Evolutionary conservation across 1,140 invertebrate genomes (phyloP).

Genomic region (Yoshiicerus persimilis): DNA sequence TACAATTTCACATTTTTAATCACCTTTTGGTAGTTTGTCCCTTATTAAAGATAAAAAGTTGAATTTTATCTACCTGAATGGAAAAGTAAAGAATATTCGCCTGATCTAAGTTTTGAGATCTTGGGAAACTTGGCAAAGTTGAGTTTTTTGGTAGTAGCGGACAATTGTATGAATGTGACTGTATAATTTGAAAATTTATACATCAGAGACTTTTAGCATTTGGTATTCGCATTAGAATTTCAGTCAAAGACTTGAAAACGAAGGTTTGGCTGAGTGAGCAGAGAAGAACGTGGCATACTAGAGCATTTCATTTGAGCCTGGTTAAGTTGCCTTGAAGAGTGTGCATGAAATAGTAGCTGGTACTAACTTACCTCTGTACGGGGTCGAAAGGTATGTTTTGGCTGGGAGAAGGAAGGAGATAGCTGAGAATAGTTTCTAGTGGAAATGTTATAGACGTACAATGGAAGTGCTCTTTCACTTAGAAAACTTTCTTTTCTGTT

Average conservation of each 20-base stretch:
- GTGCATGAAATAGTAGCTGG: too few species aligned
- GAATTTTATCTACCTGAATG: too few species aligned
- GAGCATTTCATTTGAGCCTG: not conserved
- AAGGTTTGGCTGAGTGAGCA: not conserved
- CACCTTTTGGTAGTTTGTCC: too few species aligned
- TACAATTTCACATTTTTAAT: too few species aligned
- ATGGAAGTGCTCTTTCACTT: slow-evolving; percentile 21
- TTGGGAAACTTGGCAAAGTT: too few species aligned
- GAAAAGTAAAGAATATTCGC: too few species aligned
- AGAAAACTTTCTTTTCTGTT: slow-evolving; percentile 35
- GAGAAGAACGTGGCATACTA: not conserved
- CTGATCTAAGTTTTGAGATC: too few species aligned
- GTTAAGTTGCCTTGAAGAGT: not conserved
- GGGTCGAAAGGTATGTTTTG: not conserved
- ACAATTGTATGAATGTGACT: not conserved
- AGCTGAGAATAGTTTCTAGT: not conserved
- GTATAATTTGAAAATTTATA: not conserved
- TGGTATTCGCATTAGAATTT: slow-evolving; percentile 9
- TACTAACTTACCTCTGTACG: not conserved
- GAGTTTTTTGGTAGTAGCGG: too few species aligned
- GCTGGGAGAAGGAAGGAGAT: not conserved
- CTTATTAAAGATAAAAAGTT: too few species aligned
- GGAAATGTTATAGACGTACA: not conserved
- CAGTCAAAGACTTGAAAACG: not conserved
- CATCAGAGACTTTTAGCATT: not conserved